Percentiles rank a stretch among this genome's conserved stretches.
Conservation (phyloP, 2,888 invertebrate species). For the Rhyacophila evoluta region DNA sequence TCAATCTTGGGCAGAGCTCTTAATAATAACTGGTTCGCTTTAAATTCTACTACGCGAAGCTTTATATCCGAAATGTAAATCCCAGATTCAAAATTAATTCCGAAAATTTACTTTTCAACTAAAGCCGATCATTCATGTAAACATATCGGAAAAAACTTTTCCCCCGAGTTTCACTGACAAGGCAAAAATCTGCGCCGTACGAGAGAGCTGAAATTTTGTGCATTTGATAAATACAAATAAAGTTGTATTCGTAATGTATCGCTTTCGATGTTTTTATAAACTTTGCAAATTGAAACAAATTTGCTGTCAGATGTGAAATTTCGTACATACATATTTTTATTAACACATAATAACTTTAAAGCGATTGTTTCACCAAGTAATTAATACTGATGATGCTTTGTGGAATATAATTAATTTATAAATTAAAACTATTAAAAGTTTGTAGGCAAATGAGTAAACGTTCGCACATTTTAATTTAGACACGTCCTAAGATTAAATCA, state of each 20-base stretch:
- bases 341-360: too few relatives aligned
- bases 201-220: conserved; percentile 15
- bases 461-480: too few relatives aligned
- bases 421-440: too few relatives aligned
- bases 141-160: conserved; percentile 25
- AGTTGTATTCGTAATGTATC: neutral
- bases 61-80: neutral
- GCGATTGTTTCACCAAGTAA: too few relatives aligned
- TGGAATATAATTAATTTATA: too few relatives aligned
- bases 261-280: neutral
- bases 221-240: conserved; percentile 15
- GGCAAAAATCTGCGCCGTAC: neutral
- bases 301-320: too few relatives aligned
- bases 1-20: neutral
- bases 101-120: conserved; percentile 1
- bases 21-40: neutral
- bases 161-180: conserved; percentile 2
- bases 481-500: too few relatives aligned
- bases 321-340: too few relatives aligned
- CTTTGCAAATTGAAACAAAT: neutral
- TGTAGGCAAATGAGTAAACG: too few relatives aligned
- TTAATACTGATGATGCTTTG: too few relatives aligned
- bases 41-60: neutral
- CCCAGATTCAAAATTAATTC: conserved; percentile 17
- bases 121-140: conserved; percentile 28